A percentile compares a stretch with the other conserved stretches of the same genome.
phyloP scores from a whole-genome alignment of 2,797 vertebrate species.

The Myiothlypis coronata region DNA sequence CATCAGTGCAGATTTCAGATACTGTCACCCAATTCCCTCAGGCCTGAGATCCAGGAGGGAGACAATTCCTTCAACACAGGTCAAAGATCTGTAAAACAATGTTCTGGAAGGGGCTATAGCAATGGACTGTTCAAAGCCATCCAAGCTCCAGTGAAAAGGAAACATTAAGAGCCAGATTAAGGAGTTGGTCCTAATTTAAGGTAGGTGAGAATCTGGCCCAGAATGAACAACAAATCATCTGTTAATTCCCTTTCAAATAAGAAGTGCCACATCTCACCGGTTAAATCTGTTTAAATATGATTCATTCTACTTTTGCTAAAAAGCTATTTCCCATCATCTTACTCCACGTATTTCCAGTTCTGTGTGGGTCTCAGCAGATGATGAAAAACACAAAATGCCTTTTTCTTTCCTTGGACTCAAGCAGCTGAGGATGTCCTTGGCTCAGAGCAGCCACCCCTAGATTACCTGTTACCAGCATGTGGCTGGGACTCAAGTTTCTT shows the following conservation, averaged over 20 bases:
- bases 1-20: neutral
- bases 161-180: neutral
- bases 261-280: rapidly evolving
- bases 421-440: neutral
- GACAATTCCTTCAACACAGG: slow-evolving; percentile 2
- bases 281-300: neutral
- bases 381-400: neutral
- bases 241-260: neutral
- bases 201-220: neutral
- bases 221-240: neutral
- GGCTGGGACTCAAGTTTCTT: neutral
- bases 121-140: neutral
- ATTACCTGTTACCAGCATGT: neutral
- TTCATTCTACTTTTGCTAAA: neutral
- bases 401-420: neutral
- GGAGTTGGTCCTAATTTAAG: neutral
- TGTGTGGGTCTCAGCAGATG: neutral
- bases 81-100: neutral
- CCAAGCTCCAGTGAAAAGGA: neutral
- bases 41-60: neutral
- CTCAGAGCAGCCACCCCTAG: neutral
- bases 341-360: neutral
- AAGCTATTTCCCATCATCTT: neutral
- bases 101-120: neutral
- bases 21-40: neutral